Evolutionary conservation across 1,140 invertebrate genomes (phyloP), one percentile per base, ranked within the genome.

Genomic region (Drosophila bocki): DNA sequence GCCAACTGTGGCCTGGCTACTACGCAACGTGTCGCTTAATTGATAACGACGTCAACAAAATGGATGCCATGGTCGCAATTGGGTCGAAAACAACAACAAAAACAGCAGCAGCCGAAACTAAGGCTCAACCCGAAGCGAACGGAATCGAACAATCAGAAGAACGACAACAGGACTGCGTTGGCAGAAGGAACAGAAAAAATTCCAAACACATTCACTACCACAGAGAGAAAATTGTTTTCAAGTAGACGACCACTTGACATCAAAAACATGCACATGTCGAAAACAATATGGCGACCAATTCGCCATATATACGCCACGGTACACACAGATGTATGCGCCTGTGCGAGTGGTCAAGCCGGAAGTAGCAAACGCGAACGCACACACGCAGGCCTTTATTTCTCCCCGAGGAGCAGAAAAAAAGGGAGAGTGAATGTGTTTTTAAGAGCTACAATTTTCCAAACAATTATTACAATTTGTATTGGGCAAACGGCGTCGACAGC

Each of bases 1-100:
- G 61, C 71, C 83, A 87, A 87, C 84, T 88, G 80, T 80, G 80
- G 41, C 54, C 80, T 56, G 63, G 76, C 83, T 79, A 82, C 83
- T 78, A 78, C 59, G 76, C 83, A 86, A 82, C 80, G 83, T 86
- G 80, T 88, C 83, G 76, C 77, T 84, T 87, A 87, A 87, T 87
- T 87, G 83, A 87, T 87, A 87, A 88, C 84, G 80, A 88, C 80
- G 64, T 88, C 84, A 88, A 88, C 80, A 77, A 87, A 87, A 87
- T 87, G 80, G 80, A 82, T 78, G 81, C 81, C 72, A 80, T 83
- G 58, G 62, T 68, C 62, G 82, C 77, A 80, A 79, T 80, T 67
- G 75, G 75, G 82, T 47, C 70, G 69, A 71, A 76, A 78, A 71
- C 75, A 83, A 71, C 75, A 83, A 60, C 57, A 63, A 45, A 56